phyloP scores from a whole-genome alignment of 2,797 vertebrate genomes.

The Pteropus rufus region DNA sequence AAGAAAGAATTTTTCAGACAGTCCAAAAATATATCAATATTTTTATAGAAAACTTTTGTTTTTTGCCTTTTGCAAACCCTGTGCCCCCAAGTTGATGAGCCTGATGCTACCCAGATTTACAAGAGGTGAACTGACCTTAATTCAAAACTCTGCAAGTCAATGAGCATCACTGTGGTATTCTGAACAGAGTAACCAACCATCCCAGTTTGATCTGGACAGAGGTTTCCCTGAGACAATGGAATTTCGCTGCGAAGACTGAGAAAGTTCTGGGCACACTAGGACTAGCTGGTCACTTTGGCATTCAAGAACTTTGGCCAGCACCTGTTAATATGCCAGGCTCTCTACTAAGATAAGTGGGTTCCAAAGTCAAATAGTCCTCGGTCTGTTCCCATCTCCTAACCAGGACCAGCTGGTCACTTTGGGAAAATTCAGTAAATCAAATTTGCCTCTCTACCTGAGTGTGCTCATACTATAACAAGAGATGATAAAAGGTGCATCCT shows the following conservation, averaged over 20 bases:
- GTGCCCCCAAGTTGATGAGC: neutral
- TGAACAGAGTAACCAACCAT: neutral
- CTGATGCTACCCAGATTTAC: neutral
- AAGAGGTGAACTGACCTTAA: neutral
- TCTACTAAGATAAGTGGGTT: neutral
- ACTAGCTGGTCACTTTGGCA: neutral
- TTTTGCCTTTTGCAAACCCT: neutral
- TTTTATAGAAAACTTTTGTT: constrained; percentile 4
- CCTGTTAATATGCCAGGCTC: neutral
- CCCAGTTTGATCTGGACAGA: neutral
- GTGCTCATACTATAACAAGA: neutral
- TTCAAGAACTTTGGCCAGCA: neutral
- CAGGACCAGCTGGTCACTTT: too few relatives aligned
- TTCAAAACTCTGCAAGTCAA: neutral
- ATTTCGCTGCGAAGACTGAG: neutral
- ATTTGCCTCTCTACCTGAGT: neutral
- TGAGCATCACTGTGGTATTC: neutral
- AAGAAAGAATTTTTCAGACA: neutral
- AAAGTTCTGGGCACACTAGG: neutral
- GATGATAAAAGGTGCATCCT: neutral
- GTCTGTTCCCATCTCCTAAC: neutral
- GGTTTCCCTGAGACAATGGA: neutral
- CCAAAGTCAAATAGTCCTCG: neutral
- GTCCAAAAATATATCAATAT: neutral
- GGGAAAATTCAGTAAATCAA: neutral